phyloP scores from a whole-genome alignment of 2,797 vertebrate species.

The Apodemus agrarius region DNA sequence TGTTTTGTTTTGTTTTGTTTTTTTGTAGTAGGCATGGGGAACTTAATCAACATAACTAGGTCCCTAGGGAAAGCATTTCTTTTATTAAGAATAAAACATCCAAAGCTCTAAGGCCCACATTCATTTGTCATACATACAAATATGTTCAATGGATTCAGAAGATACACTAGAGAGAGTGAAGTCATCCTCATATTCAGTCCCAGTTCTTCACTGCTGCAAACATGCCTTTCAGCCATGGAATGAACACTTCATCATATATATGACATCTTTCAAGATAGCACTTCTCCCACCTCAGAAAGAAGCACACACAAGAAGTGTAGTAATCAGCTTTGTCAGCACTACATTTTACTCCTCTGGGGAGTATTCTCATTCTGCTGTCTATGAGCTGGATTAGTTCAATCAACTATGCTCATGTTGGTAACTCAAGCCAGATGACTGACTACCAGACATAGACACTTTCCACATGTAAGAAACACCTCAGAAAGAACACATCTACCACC shows the following conservation, averaged over 20 bases:
- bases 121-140: neutral
- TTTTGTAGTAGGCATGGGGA: neutral
- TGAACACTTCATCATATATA: neutral
- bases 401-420: neutral
- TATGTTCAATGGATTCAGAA: neutral
- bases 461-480: neutral
- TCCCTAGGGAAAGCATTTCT: neutral
- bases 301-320: neutral
- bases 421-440: conserved; percentile 4
- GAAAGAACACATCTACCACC: neutral
- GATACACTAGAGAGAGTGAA: neutral
- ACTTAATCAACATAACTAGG: neutral
- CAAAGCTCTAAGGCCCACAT: neutral
- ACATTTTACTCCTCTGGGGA: neutral
- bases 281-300: neutral
- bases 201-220: neutral
- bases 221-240: neutral
- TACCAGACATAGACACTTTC: neutral
- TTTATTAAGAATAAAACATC: neutral
- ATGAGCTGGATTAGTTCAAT: neutral
- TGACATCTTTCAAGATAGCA: neutral
- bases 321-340: neutral
- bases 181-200: neutral
- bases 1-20: too few relatives aligned
- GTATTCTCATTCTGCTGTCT: neutral